These are phyloP conservation scores for Rotaria macrura DNA, from an alignment of 2,888 invertebrate genomes.

Conservation along the genomic window DNA sequence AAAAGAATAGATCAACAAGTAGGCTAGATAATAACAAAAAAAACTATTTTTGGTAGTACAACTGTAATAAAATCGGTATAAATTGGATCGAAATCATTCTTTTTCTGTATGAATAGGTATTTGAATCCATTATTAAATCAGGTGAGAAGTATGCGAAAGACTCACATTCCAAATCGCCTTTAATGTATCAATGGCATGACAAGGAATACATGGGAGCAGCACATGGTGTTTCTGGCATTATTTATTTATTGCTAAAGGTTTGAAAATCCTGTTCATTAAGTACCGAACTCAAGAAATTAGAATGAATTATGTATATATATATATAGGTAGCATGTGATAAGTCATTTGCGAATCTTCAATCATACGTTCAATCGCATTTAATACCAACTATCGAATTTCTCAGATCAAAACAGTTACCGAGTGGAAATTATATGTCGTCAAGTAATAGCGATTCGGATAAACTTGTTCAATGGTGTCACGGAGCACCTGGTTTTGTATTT, in stretches of 20 bases:
- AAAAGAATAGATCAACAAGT: too few relatives aligned
- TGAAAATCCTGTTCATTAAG: neutral
- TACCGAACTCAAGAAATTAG: neutral
- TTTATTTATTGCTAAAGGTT: conserved; percentile 58
- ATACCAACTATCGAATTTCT: conserved; percentile 50
- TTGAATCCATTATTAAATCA: neutral
- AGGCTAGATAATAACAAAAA: too few relatives aligned
- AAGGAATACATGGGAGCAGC: conserved; percentile 77
- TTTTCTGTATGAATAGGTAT: neutral
- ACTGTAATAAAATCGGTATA: too few relatives aligned
- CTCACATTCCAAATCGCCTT: conserved; percentile 51
- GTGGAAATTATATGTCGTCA: conserved; percentile 65
- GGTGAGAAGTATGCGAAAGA: conserved; percentile 15
- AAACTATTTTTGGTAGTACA: too few relatives aligned
- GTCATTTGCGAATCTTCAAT: neutral
- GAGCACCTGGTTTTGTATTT: conserved; percentile 74
- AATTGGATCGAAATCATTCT: too few relatives aligned
- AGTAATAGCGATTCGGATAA: conserved; percentile 58
- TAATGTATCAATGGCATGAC: conserved; percentile 77
- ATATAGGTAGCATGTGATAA: neutral
- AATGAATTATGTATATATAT: neutral
- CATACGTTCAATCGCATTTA: conserved; percentile 36
- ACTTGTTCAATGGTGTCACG: conserved; percentile 84
- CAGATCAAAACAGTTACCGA: conserved; percentile 47
- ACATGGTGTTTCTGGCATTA: conserved; percentile 74